These are phyloP conservation scores for Labrus mixtus DNA, from an alignment of 2,113 vertebrate species.

Conservation along the genomic window DNA sequence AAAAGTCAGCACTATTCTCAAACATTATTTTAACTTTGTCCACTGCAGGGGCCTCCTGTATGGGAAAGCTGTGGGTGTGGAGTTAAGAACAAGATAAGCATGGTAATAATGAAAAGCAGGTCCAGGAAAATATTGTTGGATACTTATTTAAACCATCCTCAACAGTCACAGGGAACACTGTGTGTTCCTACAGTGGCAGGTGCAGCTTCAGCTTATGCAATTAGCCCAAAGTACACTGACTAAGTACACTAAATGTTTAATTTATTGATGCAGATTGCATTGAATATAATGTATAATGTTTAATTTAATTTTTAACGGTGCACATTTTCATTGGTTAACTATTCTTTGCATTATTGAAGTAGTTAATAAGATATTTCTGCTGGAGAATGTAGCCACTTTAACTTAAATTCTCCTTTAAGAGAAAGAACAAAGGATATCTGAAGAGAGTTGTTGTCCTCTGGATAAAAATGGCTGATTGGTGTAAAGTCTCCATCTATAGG, in stretches of 20 bases:
- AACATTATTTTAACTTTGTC: constrained; percentile 92
- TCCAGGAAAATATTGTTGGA: constrained; percentile 64
- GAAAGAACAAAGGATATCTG: constrained; percentile 92
- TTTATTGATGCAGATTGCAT: not conserved
- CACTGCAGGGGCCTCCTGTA: constrained; percentile 82
- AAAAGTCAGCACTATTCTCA: constrained; percentile 92
- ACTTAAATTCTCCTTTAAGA: not conserved
- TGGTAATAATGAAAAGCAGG: constrained; percentile 34
- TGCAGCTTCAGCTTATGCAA: constrained; percentile 12
- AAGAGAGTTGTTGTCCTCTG: constrained; percentile 89
- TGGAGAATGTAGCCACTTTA: too few relatives aligned
- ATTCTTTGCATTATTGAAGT: not conserved
- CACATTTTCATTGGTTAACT: not conserved
- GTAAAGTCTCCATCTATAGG: constrained; percentile 73
- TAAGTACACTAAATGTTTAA: not conserved
- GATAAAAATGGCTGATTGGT: constrained; percentile 87
- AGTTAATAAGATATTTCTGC: too few relatives aligned
- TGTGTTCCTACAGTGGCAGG: constrained; percentile 36
- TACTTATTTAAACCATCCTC: constrained; percentile 40
- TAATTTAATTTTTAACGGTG: not conserved
- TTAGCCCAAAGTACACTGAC: not conserved
- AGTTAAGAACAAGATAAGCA: constrained; percentile 83
- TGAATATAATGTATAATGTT: not conserved
- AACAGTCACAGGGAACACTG: constrained; percentile 3
- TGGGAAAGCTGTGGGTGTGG: constrained; percentile 88